Conservation (phyloP, 2,888 invertebrate species). For the Siphonodentalium dalli region DNA sequence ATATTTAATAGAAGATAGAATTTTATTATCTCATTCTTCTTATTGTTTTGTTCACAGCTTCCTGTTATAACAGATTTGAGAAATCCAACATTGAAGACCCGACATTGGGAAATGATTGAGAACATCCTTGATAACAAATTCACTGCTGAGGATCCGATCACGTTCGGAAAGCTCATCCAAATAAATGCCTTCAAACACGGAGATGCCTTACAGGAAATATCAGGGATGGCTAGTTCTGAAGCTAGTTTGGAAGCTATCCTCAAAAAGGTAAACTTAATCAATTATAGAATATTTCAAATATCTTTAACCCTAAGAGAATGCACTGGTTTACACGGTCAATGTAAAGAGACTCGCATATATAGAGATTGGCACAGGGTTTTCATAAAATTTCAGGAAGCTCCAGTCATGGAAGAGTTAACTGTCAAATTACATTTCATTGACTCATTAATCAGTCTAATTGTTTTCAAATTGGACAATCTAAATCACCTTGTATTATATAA, state of each 20-base stretch:
- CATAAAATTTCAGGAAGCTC: too few species aligned
- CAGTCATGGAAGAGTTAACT: too few species aligned
- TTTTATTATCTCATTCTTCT: too few species aligned
- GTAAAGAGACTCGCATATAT: too few species aligned
- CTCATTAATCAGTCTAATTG: too few species aligned
- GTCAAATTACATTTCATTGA: too few species aligned
- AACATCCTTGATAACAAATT: slow-evolving; percentile 73
- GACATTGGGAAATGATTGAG: slow-evolving; percentile 88
- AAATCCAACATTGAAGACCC: slow-evolving; percentile 78
- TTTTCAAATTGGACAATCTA: too few species aligned
- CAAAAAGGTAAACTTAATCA: slow-evolving; percentile 75
- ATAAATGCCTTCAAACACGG: slow-evolving; percentile 78
- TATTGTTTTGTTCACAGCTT: slow-evolving; percentile 41
- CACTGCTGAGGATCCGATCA: slow-evolving; percentile 75
- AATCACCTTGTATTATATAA: too few species aligned
- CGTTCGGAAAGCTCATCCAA: slow-evolving; percentile 75
- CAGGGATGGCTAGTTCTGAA: slow-evolving; percentile 88
- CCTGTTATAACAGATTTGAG: slow-evolving; percentile 82
- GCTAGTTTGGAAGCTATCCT: slow-evolving; percentile 81
- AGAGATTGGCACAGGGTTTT: too few species aligned
- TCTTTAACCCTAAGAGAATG: too few species aligned
- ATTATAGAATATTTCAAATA: not conserved
- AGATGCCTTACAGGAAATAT: slow-evolving; percentile 81
- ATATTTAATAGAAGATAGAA: too few species aligned
- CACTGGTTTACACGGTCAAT: too few species aligned